Evolutionary conservation across 2,888 invertebrate species (phyloP).

Genomic region (Galerucella nymphaeae): DNA sequence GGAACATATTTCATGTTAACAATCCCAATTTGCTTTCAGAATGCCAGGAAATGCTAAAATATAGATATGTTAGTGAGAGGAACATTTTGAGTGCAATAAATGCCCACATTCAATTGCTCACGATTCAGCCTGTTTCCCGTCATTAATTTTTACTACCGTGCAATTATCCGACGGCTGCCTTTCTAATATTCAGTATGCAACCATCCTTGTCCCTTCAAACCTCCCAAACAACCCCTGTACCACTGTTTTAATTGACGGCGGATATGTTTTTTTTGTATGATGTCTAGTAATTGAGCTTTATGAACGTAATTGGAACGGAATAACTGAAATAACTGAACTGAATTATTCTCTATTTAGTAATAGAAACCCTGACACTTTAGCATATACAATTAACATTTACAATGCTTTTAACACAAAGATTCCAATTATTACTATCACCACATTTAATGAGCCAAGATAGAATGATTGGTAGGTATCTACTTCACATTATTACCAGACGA

Average conservation of each 20-base stretch:
- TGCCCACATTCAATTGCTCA: constrained; percentile 63
- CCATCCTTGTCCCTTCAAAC: constrained; percentile 24
- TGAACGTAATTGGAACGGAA: constrained; percentile 30
- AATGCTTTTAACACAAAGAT: neutral
- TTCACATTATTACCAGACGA: too few relatives aligned
- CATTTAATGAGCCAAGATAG: too few relatives aligned
- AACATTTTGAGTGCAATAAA: constrained; percentile 56
- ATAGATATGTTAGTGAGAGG: constrained; percentile 47
- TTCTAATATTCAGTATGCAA: constrained; percentile 44
- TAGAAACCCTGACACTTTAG: neutral
- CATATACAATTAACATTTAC: neutral
- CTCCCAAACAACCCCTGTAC: constrained; percentile 25
- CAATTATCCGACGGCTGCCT: constrained; percentile 57
- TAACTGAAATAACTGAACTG: constrained; percentile 24
- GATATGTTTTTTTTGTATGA: constrained; percentile 32
- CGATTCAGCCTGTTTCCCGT: constrained; percentile 64
- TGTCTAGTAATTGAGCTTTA: constrained; percentile 37
- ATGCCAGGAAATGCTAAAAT: constrained; percentile 32
- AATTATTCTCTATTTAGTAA: constrained; percentile 28
- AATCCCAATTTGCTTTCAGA: neutral
- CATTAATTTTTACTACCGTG: constrained; percentile 64
- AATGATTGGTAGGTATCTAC: too few relatives aligned
- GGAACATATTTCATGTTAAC: neutral
- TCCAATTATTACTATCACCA: too few relatives aligned
- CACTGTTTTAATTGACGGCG: constrained; percentile 39